Conservation (phyloP, 2,113 vertebrate species). For the Podilymbus podiceps region DNA sequence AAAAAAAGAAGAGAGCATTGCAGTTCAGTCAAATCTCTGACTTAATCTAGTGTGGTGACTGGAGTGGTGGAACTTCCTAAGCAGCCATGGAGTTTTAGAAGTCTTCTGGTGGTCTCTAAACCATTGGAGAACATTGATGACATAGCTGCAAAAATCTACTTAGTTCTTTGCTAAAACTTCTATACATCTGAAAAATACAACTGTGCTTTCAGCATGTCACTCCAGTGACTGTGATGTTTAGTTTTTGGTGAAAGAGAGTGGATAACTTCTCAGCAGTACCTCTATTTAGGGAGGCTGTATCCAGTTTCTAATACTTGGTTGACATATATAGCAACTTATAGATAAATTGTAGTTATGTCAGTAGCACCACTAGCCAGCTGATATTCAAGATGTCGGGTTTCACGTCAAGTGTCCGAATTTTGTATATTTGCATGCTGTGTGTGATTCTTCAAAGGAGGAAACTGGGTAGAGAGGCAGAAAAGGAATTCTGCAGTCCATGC, state of each 20-base stretch:
- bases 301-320: background rate
- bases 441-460: background rate
- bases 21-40: background rate
- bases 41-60: background rate
- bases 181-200: background rate
- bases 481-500: background rate
- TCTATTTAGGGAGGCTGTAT: background rate
- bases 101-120: background rate
- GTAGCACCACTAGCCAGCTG: background rate
- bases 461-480: background rate
- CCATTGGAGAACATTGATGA: background rate
- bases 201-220: background rate
- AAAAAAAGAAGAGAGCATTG: background rate
- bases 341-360: background rate
- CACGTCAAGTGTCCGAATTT: background rate
- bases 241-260: background rate
- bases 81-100: background rate
- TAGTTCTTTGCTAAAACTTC: background rate
- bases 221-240: background rate
- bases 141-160: background rate
- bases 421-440: background rate
- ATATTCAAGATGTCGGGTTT: background rate
- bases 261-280: background rate
- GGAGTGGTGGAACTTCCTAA: background rate
- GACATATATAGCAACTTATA: background rate